Evolutionary conservation across 2,113 vertebrate species (phyloP).

Genomic region (Cyrtonyx montezumae): DNA sequence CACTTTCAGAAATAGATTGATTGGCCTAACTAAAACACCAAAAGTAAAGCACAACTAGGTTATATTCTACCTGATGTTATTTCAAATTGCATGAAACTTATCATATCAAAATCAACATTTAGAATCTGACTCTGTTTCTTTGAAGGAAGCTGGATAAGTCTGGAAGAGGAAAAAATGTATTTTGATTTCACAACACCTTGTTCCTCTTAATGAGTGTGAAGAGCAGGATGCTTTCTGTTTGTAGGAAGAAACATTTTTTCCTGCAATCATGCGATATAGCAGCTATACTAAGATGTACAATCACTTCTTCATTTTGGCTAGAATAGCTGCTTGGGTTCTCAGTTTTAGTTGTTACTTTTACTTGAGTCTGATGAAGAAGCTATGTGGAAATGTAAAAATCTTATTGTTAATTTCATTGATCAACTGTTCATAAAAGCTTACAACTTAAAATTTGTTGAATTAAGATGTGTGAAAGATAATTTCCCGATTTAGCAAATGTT

Average conservation of each 20-base stretch:
- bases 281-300: not conserved
- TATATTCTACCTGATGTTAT: rapidly evolving
- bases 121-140: not conserved
- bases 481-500: not conserved
- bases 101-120: no score
- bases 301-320: not conserved
- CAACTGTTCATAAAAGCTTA: no score
- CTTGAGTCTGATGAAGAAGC: rapidly evolving
- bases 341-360: not conserved
- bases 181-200: not conserved
- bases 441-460: not conserved
- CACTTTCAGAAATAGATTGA: not conserved
- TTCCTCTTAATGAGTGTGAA: rapidly evolving
- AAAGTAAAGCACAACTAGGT: not conserved
- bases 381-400: not conserved
- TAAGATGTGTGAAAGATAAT: not conserved
- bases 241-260: not conserved
- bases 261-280: not conserved
- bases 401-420: no score
- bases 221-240: rapidly evolving
- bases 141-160: rapidly evolving
- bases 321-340: not conserved
- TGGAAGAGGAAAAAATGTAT: not conserved
- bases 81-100: rapidly evolving
- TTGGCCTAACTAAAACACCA: not conserved